phyloP scores from a whole-genome alignment of 2,888 invertebrate species.

The Hypena proboscidalis region DNA sequence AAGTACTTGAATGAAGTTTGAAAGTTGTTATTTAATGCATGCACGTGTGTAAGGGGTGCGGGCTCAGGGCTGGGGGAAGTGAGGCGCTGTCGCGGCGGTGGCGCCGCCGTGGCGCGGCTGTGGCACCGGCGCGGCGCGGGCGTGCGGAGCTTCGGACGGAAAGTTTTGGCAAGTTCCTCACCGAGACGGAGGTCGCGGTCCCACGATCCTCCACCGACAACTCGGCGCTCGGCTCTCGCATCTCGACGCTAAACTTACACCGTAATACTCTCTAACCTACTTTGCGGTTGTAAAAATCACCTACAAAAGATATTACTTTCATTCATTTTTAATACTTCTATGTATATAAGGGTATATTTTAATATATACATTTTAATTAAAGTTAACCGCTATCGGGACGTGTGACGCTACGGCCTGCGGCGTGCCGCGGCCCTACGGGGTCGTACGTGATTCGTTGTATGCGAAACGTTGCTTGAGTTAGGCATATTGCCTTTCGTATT shows the following conservation, averaged over 20 bases:
- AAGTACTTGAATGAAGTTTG: no score
- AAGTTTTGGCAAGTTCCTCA: constrained; percentile 79
- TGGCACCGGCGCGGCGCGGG: constrained; percentile 51
- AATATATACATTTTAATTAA: constrained; percentile 75
- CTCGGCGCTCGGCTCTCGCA: constrained; percentile 74
- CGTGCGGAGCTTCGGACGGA: constrained; percentile 81
- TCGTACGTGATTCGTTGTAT: constrained; percentile 84
- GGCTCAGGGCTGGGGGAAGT: constrained; percentile 52
- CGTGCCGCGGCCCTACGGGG: constrained; percentile 76
- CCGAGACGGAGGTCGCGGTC: constrained; percentile 67
- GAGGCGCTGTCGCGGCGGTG: constrained; percentile 67
- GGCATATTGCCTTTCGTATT: constrained; percentile 67
- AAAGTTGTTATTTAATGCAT: no score
- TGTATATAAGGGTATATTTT: constrained; percentile 84
- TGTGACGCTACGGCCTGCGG: constrained; percentile 73
- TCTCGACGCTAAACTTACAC: constrained; percentile 77
- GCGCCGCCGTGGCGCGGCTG: constrained; percentile 23
- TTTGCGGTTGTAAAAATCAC: constrained; percentile 85
- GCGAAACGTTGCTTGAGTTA: constrained; percentile 83
- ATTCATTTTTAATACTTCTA: constrained; percentile 82
- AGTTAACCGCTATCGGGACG: constrained; percentile 74
- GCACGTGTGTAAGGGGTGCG: no score
- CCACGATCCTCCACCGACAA: constrained; percentile 58
- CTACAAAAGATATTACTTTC: constrained; percentile 86
- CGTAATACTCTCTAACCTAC: constrained; percentile 80